phyloP scores from a whole-genome alignment of 2,888 invertebrate species.

The Germaria angustata region DNA sequence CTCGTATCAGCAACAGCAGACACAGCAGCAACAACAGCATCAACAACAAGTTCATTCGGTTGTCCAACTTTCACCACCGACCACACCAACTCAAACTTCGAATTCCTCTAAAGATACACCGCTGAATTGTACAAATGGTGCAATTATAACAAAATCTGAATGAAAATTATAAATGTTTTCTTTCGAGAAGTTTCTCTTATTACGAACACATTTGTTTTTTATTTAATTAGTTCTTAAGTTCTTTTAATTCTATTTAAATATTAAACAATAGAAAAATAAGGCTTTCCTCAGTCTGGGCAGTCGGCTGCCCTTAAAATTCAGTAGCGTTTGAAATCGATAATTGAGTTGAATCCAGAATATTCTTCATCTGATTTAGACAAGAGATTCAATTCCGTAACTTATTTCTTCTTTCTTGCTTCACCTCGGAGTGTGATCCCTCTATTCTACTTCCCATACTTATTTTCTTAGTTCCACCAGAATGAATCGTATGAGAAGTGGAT shows the following conservation, averaged over 20 bases:
- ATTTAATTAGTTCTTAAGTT: not conserved
- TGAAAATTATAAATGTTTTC: slow-evolving; percentile 15
- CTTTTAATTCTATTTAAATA: not conserved
- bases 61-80: slow-evolving; percentile 74
- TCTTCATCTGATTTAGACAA: no score
- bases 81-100: slow-evolving; percentile 73
- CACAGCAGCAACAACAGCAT: slow-evolving; percentile 65
- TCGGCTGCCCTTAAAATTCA: no score
- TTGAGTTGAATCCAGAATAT: no score
- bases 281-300: no score
- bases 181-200: not conserved
- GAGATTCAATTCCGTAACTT: no score
- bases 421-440: no score
- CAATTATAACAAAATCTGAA: slow-evolving; percentile 63
- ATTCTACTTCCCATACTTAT: no score
- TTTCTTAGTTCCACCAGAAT: no score
- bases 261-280: no score
- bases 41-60: slow-evolving; percentile 67
- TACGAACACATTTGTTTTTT: not conserved
- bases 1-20: slow-evolving; percentile 67
- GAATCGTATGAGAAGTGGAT: no score
- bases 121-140: slow-evolving; percentile 62
- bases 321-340: no score
- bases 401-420: no score
- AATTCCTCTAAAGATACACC: slow-evolving; percentile 68